Percentiles rank a stretch among this genome's conserved stretches.
These are phyloP conservation scores for Monodelphis domestica DNA, from an alignment of 2,797 vertebrate species.

Conservation along the genomic window DNA sequence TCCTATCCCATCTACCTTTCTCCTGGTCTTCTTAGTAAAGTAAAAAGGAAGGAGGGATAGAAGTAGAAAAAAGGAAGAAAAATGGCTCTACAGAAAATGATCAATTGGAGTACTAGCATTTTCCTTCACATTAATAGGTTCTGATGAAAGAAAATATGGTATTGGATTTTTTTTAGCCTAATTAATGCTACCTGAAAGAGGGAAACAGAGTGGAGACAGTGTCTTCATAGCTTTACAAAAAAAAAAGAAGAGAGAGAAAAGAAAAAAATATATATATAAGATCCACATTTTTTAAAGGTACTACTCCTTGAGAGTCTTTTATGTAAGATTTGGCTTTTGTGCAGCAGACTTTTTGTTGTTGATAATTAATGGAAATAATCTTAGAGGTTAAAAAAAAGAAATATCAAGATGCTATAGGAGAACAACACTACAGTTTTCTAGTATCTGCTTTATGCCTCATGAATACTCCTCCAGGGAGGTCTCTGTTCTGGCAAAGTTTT, in stretches of 20 bases:
- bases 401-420: background rate
- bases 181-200: background rate
- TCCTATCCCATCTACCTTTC: background rate
- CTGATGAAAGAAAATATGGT: background rate
- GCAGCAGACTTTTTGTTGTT: background rate
- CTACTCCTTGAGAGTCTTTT: conserved; percentile 6
- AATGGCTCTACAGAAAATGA: background rate
- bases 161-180: background rate
- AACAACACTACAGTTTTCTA: conserved; percentile 5
- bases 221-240: background rate
- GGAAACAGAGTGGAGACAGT: background rate
- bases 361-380: conserved; percentile 7
- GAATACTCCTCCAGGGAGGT: background rate
- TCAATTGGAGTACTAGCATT: background rate
- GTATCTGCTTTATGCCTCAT: conserved; percentile 20
- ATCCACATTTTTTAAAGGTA: background rate
- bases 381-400: conserved; percentile 21
- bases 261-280: background rate
- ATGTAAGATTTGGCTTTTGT: conserved; percentile 28
- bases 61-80: background rate
- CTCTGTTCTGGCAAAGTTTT: background rate
- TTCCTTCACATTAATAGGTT: background rate
- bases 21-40: background rate
- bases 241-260: background rate
- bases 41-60: background rate